Base-by-base conservation (phyloP, 2,797 vertebrate genomes). In the Cottoperca gobio region DNA sequence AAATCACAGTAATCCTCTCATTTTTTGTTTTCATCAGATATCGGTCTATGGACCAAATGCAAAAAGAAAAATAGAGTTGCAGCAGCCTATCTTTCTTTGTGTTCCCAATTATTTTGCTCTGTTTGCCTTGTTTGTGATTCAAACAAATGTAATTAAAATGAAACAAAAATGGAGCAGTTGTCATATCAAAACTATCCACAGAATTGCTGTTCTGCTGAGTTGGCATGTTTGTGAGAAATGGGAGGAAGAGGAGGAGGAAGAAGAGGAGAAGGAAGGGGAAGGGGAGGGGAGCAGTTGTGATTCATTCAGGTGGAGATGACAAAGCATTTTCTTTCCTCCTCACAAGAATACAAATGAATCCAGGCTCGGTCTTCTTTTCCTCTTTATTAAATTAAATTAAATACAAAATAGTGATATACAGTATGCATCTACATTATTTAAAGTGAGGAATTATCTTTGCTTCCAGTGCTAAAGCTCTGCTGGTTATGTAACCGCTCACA, bases 231-330 rank as follows among this genome's bases (percentile, higher is more conserved):
- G 42, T 37, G 43, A 59, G 70, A 61, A 70, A 57, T 1, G 8
- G 55, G 70, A 59, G 1, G 28, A 37, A 12, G 48, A 37, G 33
- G 17, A 46, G 35, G 19, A 26, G 26, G 24, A 26, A 4, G 26
- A 26, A 4, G 26, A 31, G 28, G 28, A 28, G 31, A n/a, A n/a
- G n/a, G n/a, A n/a, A n/a, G 31, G 31, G 8, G 31, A 5, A 31
- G 31, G 31, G 31, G 58, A 10, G 12, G 37, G 21, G 13, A 62
- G 46, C 23, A 49, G 69, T 19, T 60, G 70, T 86, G 89, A 87
- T 67, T 89, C 80, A 86, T 78, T 79, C 82, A 86, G 86, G 81
- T 78, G 60, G 55, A 26, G 71, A 85, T 92, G 92, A 93, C 86
- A 48, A 84, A 82, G 92, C 90, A 82, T 63, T 91, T 90, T 83